phyloP scores from a whole-genome alignment of 1,140 invertebrate genomes.

The Zophobas morio region DNA sequence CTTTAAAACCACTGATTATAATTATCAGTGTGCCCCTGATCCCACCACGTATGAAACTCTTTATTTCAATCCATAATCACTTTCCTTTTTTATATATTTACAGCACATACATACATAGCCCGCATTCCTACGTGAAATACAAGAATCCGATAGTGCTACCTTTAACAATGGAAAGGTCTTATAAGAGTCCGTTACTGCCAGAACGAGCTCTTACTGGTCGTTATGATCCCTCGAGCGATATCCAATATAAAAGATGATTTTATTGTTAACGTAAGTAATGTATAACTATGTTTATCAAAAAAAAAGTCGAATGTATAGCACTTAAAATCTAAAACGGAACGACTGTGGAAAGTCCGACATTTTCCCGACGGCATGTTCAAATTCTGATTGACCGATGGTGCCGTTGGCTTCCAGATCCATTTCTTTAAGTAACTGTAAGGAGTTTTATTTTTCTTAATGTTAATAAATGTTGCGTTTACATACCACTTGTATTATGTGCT shows the following conservation, averaged over 20 bases:
- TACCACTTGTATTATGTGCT: conserved; percentile 51
- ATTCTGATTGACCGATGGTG: conserved; percentile 71
- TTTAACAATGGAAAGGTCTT: conserved; percentile 67
- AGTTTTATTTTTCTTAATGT: too few relatives aligned
- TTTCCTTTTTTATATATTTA: conserved; percentile 51
- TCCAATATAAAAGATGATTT: conserved; percentile 60
- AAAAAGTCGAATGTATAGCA: not conserved
- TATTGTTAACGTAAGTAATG: conserved; percentile 9
- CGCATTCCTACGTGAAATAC: conserved; percentile 71
- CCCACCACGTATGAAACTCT: conserved; percentile 67
- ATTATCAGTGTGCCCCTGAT: conserved; percentile 69
- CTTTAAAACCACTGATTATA: conserved; percentile 69
- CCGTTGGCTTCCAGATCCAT: conserved; percentile 71
- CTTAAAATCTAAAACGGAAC: conserved; percentile 72
- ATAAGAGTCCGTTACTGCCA: conserved; percentile 68
- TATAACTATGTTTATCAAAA: too few relatives aligned
- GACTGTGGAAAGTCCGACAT: conserved; percentile 74
- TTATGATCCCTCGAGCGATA: conserved; percentile 57
- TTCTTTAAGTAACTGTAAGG: conserved; percentile 73
- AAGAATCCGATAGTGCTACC: conserved; percentile 71
- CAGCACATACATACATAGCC: conserved; percentile 71
- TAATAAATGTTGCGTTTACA: not conserved
- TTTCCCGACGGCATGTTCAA: conserved; percentile 72
- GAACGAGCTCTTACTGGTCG: conserved; percentile 69
- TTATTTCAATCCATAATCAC: not conserved